phyloP scores from a whole-genome alignment of 2,797 vertebrate genomes.

The Aselliscus stoliczkanus region DNA sequence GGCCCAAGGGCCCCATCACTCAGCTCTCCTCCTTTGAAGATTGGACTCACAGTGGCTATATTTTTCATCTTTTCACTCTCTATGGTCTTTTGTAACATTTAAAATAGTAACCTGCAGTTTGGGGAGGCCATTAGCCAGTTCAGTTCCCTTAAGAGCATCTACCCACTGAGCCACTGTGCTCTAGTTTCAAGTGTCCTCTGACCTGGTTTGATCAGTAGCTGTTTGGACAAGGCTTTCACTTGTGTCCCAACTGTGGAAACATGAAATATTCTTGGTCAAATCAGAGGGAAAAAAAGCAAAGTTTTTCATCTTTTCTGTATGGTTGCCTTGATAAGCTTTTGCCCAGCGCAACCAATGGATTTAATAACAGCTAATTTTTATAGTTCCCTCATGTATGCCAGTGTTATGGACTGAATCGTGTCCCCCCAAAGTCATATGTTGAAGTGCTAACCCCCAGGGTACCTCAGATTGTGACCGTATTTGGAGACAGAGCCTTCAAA shows the following conservation, averaged over 20 bases:
- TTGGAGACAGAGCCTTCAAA: not conserved
- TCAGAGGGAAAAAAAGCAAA: not conserved
- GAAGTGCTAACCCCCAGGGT: not conserved
- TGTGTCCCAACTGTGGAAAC: not conserved
- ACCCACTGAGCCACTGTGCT: slow-evolving; percentile 1
- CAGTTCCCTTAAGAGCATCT: not conserved
- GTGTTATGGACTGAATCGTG: not conserved
- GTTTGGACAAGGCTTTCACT: not conserved
- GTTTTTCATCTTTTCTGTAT: not conserved
- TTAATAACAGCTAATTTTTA: not conserved
- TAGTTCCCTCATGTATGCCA: not conserved
- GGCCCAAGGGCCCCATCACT: not conserved
- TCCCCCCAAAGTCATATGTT: not conserved
- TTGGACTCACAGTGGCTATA: slow-evolving; percentile 7
- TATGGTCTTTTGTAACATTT: slow-evolving; percentile 18
- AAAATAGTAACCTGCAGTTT: slow-evolving; percentile 55
- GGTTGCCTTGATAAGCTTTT: not conserved
- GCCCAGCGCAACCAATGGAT: not conserved
- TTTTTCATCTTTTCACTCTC: slow-evolving; percentile 47
- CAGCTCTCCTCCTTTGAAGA: slow-evolving; percentile 25
- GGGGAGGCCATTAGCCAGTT: slow-evolving; percentile 39
- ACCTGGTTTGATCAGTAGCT: slow-evolving; percentile 4
- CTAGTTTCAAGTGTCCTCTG: not conserved
- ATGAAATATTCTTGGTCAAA: slow-evolving; percentile 10
- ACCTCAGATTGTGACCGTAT: not conserved